Conservation (phyloP, 2,113 vertebrate species). For the Anas platyrhynchos region DNA sequence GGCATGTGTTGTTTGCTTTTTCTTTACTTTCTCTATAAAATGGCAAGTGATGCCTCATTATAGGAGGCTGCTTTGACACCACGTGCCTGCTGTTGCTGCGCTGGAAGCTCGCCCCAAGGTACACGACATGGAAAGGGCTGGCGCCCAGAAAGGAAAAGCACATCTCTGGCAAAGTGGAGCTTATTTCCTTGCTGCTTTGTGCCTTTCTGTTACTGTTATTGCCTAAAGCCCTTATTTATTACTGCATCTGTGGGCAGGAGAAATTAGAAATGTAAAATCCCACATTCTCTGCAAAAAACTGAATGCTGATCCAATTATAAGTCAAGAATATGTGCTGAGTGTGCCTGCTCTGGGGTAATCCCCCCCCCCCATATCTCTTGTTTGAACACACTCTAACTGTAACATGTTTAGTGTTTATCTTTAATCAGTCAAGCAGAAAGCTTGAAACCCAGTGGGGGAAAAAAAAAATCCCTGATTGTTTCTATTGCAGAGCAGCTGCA, state of each 20-base stretch:
- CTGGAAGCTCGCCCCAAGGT: neutral
- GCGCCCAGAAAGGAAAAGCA: neutral
- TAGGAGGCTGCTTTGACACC: neutral
- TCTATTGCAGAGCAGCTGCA: constrained; percentile 21
- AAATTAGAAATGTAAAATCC: neutral
- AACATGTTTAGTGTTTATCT: neutral
- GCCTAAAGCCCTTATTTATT: neutral
- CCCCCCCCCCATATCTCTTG: neutral
- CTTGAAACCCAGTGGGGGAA: neutral
- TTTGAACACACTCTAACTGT: neutral
- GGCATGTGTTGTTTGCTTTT: neutral
- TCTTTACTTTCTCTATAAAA: neutral
- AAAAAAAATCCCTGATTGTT: neutral
- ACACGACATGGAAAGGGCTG: neutral
- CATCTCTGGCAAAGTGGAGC: neutral
- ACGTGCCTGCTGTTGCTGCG: neutral
- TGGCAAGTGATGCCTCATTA: neutral
- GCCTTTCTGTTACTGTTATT: neutral
- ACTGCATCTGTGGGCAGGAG: neutral
- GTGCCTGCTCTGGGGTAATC: neutral
- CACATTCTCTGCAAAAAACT: neutral
- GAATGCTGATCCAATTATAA: neutral
- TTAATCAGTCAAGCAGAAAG: constrained; percentile 18
- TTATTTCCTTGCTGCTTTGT: neutral
- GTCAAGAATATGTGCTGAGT: neutral